These are phyloP conservation scores for Diarsia dahlii DNA, from an alignment of 2,888 invertebrate genomes.

Conservation along the genomic window DNA sequence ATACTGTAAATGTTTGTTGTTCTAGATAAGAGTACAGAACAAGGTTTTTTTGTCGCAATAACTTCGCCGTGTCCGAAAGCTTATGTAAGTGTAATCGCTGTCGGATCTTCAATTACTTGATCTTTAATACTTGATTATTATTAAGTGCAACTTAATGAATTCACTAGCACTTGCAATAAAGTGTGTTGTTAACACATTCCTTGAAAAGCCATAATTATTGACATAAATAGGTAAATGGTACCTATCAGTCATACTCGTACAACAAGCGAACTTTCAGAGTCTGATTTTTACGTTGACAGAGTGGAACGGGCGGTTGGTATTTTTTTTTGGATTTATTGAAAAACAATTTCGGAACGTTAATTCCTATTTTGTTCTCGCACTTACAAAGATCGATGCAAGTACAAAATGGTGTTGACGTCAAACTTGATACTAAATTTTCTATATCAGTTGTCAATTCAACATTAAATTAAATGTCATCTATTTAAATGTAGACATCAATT, in stretches of 20 bases:
- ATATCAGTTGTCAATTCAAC: conserved; percentile 2
- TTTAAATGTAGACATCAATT: conserved; percentile 11
- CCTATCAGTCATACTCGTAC: background rate
- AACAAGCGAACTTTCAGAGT: background rate
- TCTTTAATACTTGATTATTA: background rate
- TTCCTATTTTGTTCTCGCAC: background rate
- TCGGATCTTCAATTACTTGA: background rate
- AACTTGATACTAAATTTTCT: conserved; percentile 6
- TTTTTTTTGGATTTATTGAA: background rate
- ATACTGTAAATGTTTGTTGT: background rate
- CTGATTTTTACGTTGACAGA: background rate
- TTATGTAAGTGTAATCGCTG: background rate
- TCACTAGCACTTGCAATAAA: background rate
- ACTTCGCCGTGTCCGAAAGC: background rate
- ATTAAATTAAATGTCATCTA: background rate
- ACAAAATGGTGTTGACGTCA: background rate
- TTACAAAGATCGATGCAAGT: background rate
- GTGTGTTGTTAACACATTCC: background rate
- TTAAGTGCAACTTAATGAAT: background rate
- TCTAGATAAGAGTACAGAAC: conserved; percentile 1
- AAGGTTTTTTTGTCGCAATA: background rate
- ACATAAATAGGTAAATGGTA: background rate
- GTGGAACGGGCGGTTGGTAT: background rate
- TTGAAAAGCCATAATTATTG: background rate
- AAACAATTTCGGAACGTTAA: background rate